A percentile compares a stretch with the other conserved stretches of the same genome.
phyloP scores from a whole-genome alignment of 2,113 vertebrate species.

The Pangasianodon gigas region DNA sequence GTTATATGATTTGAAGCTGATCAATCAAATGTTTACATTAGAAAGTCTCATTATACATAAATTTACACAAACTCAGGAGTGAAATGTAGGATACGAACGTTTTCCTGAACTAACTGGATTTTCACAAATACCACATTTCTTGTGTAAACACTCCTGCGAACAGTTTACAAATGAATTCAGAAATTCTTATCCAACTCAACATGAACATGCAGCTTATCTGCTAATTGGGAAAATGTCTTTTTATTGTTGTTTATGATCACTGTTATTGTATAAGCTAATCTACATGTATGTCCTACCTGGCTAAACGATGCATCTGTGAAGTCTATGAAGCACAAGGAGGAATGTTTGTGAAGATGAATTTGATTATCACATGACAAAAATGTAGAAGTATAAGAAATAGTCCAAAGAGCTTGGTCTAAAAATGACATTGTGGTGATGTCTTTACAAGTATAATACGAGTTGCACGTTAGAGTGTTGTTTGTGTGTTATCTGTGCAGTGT shows the following conservation, averaged over 20 bases:
- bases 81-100: too few relatives aligned
- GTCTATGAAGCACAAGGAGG: background rate
- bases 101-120: too few relatives aligned
- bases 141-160: too few relatives aligned
- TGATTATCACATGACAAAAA: background rate
- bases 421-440: background rate
- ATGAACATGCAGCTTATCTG: background rate
- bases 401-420: background rate
- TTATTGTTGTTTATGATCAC: background rate
- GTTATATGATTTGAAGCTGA: too few relatives aligned
- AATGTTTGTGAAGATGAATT: background rate
- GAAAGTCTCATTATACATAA: too few relatives aligned
- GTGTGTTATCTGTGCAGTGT: too few relatives aligned
- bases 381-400: background rate
- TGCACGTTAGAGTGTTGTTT: background rate
- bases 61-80: background rate
- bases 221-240: background rate
- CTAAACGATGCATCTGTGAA: background rate
- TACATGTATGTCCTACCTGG: background rate
- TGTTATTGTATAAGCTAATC: background rate
- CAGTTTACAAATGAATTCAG: background rate
- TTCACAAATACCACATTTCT: too few relatives aligned
- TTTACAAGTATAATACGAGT: background rate
- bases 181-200: background rate
- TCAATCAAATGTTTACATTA: too few relatives aligned